These are phyloP conservation scores for Diadumene lineata DNA, from an alignment of 92 coral and sea anemone genomes.

Conservation along the genomic window DNA sequence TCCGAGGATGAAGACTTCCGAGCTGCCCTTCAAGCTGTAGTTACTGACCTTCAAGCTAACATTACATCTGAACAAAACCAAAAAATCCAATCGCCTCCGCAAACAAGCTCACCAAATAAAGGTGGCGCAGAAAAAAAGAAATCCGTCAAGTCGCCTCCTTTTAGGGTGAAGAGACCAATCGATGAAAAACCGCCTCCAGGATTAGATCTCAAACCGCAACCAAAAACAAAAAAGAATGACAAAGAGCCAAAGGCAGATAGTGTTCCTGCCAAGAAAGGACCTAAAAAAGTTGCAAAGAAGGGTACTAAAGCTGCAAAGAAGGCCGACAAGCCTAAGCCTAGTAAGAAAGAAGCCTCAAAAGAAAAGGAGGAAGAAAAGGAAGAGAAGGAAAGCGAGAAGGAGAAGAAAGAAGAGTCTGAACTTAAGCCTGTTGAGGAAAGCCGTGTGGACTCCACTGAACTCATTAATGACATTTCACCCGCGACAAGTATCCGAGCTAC, in stretches of 20 bases:
- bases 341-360: constrained; percentile 8
- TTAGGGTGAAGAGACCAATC: constrained; percentile 72
- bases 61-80: constrained; percentile 22
- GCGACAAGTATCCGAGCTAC: constrained; percentile 65
- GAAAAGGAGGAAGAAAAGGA: constrained; percentile 25
- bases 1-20: constrained; percentile 64
- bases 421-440: constrained; percentile 22
- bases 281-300: constrained; percentile 32
- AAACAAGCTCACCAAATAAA: constrained; percentile 18
- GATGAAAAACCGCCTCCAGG: constrained; percentile 77
- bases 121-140: constrained; percentile 16
- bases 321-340: constrained; percentile 1
- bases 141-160: constrained; percentile 55
- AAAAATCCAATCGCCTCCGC: neutral
- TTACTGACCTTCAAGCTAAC: constrained; percentile 61
- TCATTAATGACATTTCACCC: constrained; percentile 32
- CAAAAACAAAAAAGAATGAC: constrained; percentile 26
- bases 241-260: constrained; percentile 31
- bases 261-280: constrained; percentile 40
- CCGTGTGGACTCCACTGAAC: constrained; percentile 20
- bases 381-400: constrained; percentile 14
- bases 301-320: constrained; percentile 24
- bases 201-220: constrained; percentile 30
- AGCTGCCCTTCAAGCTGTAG: constrained; percentile 72
- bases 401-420: neutral